These are phyloP conservation scores for Agrotis puta DNA, from an alignment of 2,888 invertebrate genomes.

Conservation along the genomic window DNA sequence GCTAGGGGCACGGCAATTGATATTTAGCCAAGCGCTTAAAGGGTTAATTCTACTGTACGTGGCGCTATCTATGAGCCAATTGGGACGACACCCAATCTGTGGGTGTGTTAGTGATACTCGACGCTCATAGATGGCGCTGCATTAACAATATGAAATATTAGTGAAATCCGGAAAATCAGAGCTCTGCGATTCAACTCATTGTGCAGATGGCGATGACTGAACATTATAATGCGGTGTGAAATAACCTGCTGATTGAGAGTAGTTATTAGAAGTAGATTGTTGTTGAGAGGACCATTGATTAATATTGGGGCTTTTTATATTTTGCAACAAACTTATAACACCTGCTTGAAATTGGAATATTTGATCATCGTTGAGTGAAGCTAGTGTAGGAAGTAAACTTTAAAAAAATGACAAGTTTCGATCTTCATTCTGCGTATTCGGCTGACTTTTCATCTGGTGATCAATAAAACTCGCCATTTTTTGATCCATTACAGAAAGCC, in stretches of 20 bases:
- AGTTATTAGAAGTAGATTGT: slow-evolving; percentile 25
- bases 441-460: slow-evolving; percentile 47
- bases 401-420: slow-evolving; percentile 40
- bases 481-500: too few species aligned
- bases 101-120: too few species aligned
- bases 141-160: too few species aligned
- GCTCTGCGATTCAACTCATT: slow-evolving; percentile 15
- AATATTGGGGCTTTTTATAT: slow-evolving; percentile 27
- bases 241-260: slow-evolving; percentile 29
- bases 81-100: too few species aligned
- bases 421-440: slow-evolving; percentile 37
- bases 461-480: too few species aligned
- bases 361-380: slow-evolving; percentile 47
- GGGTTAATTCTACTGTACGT: too few species aligned
- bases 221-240: slow-evolving; percentile 30
- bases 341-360: slow-evolving; percentile 41
- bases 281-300: slow-evolving; percentile 33
- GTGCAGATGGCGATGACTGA: slow-evolving; percentile 32
- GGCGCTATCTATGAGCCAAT: too few species aligned
- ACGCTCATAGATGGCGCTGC: too few species aligned
- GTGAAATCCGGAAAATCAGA: slow-evolving; percentile 32
- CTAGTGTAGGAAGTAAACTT: slow-evolving; percentile 43
- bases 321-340: slow-evolving; percentile 41
- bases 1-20: too few species aligned
- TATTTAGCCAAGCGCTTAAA: too few species aligned